Percentiles rank a stretch among this genome's conserved stretches.
phyloP scores from a whole-genome alignment of 2,113 vertebrate species.

The Eptesicus fuscus region DNA sequence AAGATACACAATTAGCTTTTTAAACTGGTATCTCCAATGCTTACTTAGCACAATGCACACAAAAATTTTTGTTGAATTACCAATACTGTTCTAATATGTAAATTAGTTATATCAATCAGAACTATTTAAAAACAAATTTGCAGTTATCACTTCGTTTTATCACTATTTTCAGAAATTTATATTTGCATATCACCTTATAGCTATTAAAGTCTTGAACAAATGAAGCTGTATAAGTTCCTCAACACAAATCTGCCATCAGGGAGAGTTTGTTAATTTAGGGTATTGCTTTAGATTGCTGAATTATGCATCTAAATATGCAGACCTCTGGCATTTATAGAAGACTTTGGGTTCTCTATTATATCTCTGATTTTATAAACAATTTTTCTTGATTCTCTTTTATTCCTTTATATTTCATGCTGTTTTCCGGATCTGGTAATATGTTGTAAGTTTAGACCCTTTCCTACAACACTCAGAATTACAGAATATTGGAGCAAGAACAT shows the following conservation, averaged over 20 bases:
- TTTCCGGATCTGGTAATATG: not conserved
- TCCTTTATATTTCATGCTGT: not conserved
- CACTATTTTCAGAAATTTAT: constrained; percentile 1
- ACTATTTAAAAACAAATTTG: constrained; percentile 26
- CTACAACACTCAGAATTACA: not conserved
- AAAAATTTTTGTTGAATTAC: not conserved
- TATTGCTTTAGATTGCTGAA: constrained; percentile 23
- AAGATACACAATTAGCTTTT: not conserved
- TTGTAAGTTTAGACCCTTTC: not conserved
- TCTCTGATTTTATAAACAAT: not conserved
- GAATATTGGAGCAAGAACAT: not conserved
- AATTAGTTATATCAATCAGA: not conserved
- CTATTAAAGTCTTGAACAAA: constrained; percentile 8
- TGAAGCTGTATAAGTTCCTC: not conserved
- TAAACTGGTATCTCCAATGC: not conserved
- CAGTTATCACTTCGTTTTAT: not conserved
- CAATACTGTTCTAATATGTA: not conserved
- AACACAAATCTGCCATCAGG: not conserved
- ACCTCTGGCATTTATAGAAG: not conserved
- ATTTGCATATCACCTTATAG: not conserved
- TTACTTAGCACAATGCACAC: constrained; percentile 22
- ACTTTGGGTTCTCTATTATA: not conserved
- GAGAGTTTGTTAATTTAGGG: not conserved
- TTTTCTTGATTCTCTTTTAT: constrained; percentile 1
- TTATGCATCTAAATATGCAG: not conserved